These are phyloP conservation scores for Abscondita cerata DNA, from an alignment of 2,888 invertebrate genomes.

Conservation along the genomic window DNA sequence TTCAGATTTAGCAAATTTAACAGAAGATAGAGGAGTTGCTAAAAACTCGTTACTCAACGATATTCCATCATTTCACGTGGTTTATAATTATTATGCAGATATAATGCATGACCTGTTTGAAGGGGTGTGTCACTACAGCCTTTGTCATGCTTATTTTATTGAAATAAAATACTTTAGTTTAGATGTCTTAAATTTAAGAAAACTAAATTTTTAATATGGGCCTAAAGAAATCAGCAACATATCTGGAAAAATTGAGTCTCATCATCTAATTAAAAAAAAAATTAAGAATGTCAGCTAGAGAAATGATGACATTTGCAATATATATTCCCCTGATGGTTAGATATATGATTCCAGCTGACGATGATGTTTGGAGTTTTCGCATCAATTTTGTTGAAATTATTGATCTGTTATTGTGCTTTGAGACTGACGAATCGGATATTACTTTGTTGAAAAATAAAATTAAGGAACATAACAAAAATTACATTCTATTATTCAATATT, in stretches of 20 bases:
- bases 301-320: slow-evolving; percentile 38
- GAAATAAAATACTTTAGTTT: slow-evolving; percentile 31
- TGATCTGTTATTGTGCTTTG: slow-evolving; percentile 32
- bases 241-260: slow-evolving; percentile 15
- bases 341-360: slow-evolving; percentile 37
- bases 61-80: slow-evolving; percentile 36
- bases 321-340: slow-evolving; percentile 42
- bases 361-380: slow-evolving; percentile 40
- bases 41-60: slow-evolving; percentile 15
- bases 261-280: slow-evolving; percentile 11
- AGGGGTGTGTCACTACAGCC: slow-evolving; percentile 15
- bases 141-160: slow-evolving; percentile 27
- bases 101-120: slow-evolving; percentile 35
- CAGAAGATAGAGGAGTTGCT: slow-evolving; percentile 28
- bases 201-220: slow-evolving; percentile 28
- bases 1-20: slow-evolving; percentile 7
- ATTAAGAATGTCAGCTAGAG: slow-evolving; percentile 38
- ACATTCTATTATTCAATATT: slow-evolving; percentile 25
- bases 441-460: slow-evolving; percentile 23
- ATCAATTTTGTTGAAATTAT: slow-evolving; percentile 39
- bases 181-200: slow-evolving; percentile 21
- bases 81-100: slow-evolving; percentile 27
- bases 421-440: slow-evolving; percentile 21
- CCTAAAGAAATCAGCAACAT: slow-evolving; percentile 28
- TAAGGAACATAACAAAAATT: slow-evolving; percentile 31